Base-by-base conservation (phyloP, 2,113 vertebrate species). In the Hipposideros armiger region DNA sequence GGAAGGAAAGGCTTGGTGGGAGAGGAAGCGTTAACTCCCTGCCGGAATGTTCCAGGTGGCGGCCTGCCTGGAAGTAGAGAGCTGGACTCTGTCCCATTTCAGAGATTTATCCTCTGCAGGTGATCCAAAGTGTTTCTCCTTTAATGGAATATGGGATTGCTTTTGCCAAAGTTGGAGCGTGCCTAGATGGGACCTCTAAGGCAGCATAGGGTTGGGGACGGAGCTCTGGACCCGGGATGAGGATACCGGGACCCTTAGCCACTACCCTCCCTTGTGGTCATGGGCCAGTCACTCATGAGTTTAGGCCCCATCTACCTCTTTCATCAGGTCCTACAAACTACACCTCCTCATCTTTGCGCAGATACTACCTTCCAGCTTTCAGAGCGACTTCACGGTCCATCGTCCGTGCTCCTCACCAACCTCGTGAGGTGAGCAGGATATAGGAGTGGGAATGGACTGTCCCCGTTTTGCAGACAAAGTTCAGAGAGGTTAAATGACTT, bases 121-220 rank as follows among this genome's bases (percentile, higher is more conserved):
- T 93, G 76, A 82, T 84, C 60, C 69, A 73, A n/a, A 91, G 50
- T 91, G 58, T 86, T 94, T 95, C 77, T 92, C 24, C 5, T 94
- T 78, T 96, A 94, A 89, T 93, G 89, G 90, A 77, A 76, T 86
- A 20, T 80, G 26, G 89, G 78, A 30, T 82, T 66, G 45, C 73
- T 84, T 88, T 95, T 92, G 95, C 73, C 83, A 91, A 62, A 77
- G 83, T 45, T 88, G 50, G 78, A 94, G 69, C 92, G 86, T 73
- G 19, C 52, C 78, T 84, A 30, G 56, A 77, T 78, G 45, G 67
- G 40, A 19, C 47, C 54, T 73, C 58, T 77, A 73, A 91, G 70
- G 47, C 36, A 91, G n/a, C 90, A 3, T 81, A 40, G 80, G 22
- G 15, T 24, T 92, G 15, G 80, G 30, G 20, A 50, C 54, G 85